A percentile compares a stretch with the other conserved stretches of the same genome.
phyloP scores from a whole-genome alignment of 2,113 vertebrate genomes.

The Tamias sibiricus region DNA sequence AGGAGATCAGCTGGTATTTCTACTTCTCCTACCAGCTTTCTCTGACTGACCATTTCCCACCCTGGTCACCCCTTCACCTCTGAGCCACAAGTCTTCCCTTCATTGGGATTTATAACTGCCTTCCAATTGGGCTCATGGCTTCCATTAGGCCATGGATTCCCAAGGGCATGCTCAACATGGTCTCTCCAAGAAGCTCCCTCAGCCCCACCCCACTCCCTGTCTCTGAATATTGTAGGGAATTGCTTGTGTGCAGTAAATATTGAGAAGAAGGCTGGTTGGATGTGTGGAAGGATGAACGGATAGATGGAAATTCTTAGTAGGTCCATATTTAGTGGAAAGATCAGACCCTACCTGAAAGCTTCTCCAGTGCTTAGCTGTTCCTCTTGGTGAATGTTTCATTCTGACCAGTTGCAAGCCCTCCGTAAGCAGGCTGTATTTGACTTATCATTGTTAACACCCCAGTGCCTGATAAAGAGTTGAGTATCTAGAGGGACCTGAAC shows the following conservation, averaged over 20 bases:
- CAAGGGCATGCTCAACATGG: fast-evolving
- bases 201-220: background rate
- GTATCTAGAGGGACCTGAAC: background rate
- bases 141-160: background rate
- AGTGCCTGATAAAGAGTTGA: background rate
- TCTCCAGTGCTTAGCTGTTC: background rate
- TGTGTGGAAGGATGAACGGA: background rate
- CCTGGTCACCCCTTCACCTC: too few species aligned
- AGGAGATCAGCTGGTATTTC: fast-evolving
- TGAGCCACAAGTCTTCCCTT: background rate
- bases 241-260: fast-evolving
- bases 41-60: background rate
- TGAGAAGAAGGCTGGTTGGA: too few species aligned
- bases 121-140: fast-evolving
- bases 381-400: background rate
- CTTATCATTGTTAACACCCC: background rate
- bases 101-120: fast-evolving
- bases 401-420: fast-evolving
- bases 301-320: background rate
- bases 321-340: background rate
- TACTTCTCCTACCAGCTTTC: background rate
- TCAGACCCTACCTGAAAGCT: too few species aligned
- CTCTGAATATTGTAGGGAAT: background rate
- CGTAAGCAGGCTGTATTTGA: background rate
- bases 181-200: background rate